These are phyloP conservation scores for Mycetomoellerius zeteki DNA, from an alignment of 1,140 invertebrate species.

Conservation along the genomic window DNA sequence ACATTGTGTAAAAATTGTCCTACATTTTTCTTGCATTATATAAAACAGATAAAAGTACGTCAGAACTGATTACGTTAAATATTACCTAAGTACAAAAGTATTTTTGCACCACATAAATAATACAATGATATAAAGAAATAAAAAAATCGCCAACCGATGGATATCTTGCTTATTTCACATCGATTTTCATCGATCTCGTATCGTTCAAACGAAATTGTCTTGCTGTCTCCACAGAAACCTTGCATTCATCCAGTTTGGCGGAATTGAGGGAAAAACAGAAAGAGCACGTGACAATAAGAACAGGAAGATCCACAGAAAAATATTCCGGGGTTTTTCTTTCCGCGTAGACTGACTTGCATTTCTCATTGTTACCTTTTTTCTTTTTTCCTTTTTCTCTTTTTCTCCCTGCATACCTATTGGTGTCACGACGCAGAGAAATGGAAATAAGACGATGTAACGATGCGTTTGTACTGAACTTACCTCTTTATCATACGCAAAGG, in stretches of 20 bases:
- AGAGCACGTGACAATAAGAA: conserved; percentile 22
- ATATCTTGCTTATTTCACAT: neutral
- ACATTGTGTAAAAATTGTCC: neutral
- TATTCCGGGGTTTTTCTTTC: conserved; percentile 37
- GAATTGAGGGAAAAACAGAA: conserved; percentile 1
- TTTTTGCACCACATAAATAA: neutral
- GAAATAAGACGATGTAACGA: conserved; percentile 21
- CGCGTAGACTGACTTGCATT: conserved; percentile 26
- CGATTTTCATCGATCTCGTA: neutral
- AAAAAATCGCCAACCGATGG: neutral
- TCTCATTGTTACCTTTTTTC: conserved; percentile 11
- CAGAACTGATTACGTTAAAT: neutral
- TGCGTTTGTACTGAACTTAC: conserved; percentile 39
- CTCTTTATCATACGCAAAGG: conserved; percentile 20
- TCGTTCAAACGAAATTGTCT: conserved; percentile 24
- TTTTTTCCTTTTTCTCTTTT: neutral
- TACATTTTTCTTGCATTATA: neutral
- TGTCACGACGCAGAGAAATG: neutral
- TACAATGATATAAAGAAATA: neutral
- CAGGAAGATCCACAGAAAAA: conserved; percentile 31
- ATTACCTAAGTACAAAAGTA: neutral
- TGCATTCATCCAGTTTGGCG: conserved; percentile 10
- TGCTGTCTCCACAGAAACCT: neutral
- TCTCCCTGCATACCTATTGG: neutral
- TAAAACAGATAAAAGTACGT: neutral